Evolutionary conservation across 2,888 invertebrate genomes (phyloP).

Genomic region (Sesamia inferens): DNA sequence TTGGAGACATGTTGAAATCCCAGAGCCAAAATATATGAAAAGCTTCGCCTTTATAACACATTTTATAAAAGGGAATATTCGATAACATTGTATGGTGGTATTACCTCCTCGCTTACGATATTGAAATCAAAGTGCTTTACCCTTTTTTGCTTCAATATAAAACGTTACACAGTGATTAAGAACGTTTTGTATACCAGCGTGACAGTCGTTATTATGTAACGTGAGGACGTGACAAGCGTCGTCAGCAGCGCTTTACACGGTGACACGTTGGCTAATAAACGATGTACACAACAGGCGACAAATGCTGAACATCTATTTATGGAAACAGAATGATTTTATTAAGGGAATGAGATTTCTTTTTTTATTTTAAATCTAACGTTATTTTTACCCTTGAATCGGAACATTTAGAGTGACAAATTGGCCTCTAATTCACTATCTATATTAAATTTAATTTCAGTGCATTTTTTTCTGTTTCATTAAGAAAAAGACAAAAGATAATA

Average conservation of each 20-base stretch:
- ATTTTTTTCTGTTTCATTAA: too few relatives aligned
- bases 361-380: not conserved
- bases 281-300: not conserved
- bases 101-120: not conserved
- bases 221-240: slow-evolving; percentile 10
- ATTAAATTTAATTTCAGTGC: too few relatives aligned
- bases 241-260: slow-evolving; percentile 3
- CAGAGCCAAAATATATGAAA: not conserved
- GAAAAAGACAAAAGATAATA: too few relatives aligned
- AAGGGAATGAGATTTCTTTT: not conserved
- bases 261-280: slow-evolving; percentile 8
- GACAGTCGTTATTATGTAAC: slow-evolving; percentile 13
- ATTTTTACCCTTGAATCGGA: not conserved
- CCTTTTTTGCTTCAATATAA: too few relatives aligned
- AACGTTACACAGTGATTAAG: not conserved
- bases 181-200: slow-evolving; percentile 27
- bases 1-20: not conserved
- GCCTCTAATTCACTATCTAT: too few relatives aligned
- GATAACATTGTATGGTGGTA: not conserved
- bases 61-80: not conserved
- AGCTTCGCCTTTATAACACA: not conserved
- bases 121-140: not conserved
- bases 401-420: not conserved
- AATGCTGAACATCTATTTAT: slow-evolving; percentile 8
- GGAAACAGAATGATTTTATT: not conserved